These are phyloP conservation scores for Enteromius afrohamiltoni DNA, from an alignment of 2,797 vertebrate species.

Conservation along the genomic window DNA sequence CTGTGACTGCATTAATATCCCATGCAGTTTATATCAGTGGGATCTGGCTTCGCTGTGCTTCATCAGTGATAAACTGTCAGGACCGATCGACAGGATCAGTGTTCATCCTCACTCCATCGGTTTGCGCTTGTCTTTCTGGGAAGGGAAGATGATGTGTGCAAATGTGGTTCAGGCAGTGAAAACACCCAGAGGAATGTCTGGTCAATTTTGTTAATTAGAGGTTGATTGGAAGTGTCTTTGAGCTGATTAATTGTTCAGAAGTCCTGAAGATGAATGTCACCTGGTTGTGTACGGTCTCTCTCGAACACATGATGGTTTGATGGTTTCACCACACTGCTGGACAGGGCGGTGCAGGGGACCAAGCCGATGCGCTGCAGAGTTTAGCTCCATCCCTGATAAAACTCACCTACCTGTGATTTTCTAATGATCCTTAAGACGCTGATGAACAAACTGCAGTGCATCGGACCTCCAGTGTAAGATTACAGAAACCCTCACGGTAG, in stretches of 20 bases:
- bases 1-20: conserved; percentile 34
- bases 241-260: conserved; percentile 43
- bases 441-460: no score
- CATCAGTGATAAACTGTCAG: conserved; percentile 14
- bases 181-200: conserved; percentile 30
- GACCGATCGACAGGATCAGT: conserved; percentile 20
- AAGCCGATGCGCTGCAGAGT: no score
- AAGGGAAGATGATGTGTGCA: conserved; percentile 4
- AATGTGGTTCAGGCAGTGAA: conserved; percentile 7
- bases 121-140: no score
- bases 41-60: neutral
- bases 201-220: conserved; percentile 46
- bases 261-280: conserved; percentile 19
- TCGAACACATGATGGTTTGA: no score
- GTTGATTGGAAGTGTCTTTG: conserved; percentile 35
- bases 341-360: no score
- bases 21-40: conserved; percentile 16
- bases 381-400: no score
- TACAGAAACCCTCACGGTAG: no score
- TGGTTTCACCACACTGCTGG: no score
- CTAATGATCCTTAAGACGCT: no score
- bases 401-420: no score
- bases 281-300: no score
- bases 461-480: no score
- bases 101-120: neutral